Evolutionary conservation across 2,888 invertebrate species (phyloP), one percentile per base, ranked within the genome.

Genomic region (Calliphora vomitoria): DNA sequence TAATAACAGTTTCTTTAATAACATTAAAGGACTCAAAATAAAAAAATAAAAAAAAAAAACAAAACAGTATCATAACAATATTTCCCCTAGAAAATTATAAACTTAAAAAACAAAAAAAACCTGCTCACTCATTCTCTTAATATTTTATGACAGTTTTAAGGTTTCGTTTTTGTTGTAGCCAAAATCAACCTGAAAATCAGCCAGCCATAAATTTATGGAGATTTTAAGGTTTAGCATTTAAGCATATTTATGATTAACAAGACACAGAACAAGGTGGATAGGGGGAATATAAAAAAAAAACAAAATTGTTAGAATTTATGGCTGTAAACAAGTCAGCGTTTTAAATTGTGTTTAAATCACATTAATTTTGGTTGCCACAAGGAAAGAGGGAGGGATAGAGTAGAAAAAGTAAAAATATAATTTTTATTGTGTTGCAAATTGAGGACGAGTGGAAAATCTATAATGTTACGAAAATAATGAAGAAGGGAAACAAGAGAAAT

Each of bases 401-500:
- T 11, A 47, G 13, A 15, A 47, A 25, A 47, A 47, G 10, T 13
- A 47, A 47, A 11, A 47, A 11, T 15, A 13, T 13, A 25, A 47
- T 47, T 8, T 47, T 11, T 47, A 6, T 35, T 35, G 4, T 35
- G 4, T 35, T 35, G 1, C 6, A 35, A 1, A 3, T 5, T 4
- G 5, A 6, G 0, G 0, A 6, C 0, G 35, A 6, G 6, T 4
- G 5, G 47, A 13, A 47, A 47, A 47, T 11, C 4, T 6, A 8
- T 13, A 13, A 8, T 3, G 5, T 47, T 47, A 13, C 10, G 0
- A 13, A 47, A 13, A 13, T 47, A 13, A 47, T 0, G 11, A 11
- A 13, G 13, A 47, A 47, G 10, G 15, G 4, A 47, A 11, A 15
- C 95, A 95, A 25, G 25, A 25, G 25, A 25, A 25, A 25, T 25